Base-by-base conservation (phyloP, 2,888 invertebrate genomes). In the Byasa hedistus region DNA sequence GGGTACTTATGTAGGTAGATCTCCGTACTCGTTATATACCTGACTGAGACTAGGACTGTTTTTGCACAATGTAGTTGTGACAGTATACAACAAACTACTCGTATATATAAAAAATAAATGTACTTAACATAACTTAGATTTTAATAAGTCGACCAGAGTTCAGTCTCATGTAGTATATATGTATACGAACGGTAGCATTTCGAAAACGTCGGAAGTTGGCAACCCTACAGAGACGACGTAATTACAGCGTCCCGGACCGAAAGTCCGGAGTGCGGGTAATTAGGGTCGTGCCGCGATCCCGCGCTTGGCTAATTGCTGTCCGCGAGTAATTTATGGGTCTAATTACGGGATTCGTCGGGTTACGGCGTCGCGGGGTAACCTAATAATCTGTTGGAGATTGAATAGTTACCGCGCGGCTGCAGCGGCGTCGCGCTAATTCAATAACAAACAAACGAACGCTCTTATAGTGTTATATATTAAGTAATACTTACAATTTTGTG, bases 161-260 rank as follows among this genome's bases (percentile, higher is more conserved):
- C n/a, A n/a, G n/a, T n/a, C n/a, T n/a, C n/a, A n/a, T n/a, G n/a
- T n/a, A n/a, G n/a, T n/a, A n/a, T n/a, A n/a, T n/a, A 7, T 32
- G 32, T 32, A 10, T 10, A 8, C 32, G 10, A 10, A 32, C 32
- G 19, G 24, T n/a, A 59, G 27, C 52, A 21, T 60, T 22, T 44
- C 23, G 55, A 22, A 54, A 27, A 5, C 21, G 39, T 8, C 12
- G 55, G 32, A 19, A 23, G 36, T 39, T 54, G 61, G 57, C 54
- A 57, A 66, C 66, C 61, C 52, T 51, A 54, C n/a, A 72, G 72
- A 66, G 73, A 72, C 71, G 72, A 73, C 71, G 74, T 77, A 76
- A 79, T 78, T 77, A 78, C 75, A 61, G 68, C 61, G 72, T 73
- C 72, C 73, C 73, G 74, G 69, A 72, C 74, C 73, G 72, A 72